Conservation (phyloP, 2,888 invertebrate species). For the Fragum fragum region DNA sequence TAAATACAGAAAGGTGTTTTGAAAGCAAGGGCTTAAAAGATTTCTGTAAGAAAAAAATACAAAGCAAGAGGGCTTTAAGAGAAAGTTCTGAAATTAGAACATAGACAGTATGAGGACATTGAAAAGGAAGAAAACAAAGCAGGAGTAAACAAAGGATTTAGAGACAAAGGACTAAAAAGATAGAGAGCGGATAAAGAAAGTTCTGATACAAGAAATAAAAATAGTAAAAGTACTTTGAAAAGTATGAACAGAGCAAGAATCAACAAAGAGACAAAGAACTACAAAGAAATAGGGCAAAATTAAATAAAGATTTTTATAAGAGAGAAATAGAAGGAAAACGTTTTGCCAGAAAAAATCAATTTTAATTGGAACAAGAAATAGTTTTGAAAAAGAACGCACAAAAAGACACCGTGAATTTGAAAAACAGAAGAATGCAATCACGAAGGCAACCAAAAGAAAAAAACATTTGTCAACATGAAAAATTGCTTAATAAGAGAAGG, state of each 20-base stretch:
- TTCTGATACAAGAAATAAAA: slow-evolving; percentile 14
- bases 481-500: background rate
- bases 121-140: slow-evolving; percentile 9
- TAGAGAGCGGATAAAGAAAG: background rate
- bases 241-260: background rate
- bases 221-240: background rate
- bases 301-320: background rate
- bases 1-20: background rate
- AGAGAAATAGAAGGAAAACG: background rate
- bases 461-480: background rate
- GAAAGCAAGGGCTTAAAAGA: background rate
- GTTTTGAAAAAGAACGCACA: background rate
- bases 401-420: background rate
- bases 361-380: background rate
- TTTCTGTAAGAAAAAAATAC: background rate
- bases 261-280: background rate
- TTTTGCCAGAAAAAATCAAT: background rate
- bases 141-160: background rate
- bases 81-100: slow-evolving; percentile 5
- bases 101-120: background rate
- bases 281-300: background rate
- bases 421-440: background rate
- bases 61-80: background rate
- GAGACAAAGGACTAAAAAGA: background rate
- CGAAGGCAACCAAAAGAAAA: background rate